Base-by-base conservation (phyloP, 2,888 invertebrate genomes). In the Lepetodrilus schrolli region DNA sequence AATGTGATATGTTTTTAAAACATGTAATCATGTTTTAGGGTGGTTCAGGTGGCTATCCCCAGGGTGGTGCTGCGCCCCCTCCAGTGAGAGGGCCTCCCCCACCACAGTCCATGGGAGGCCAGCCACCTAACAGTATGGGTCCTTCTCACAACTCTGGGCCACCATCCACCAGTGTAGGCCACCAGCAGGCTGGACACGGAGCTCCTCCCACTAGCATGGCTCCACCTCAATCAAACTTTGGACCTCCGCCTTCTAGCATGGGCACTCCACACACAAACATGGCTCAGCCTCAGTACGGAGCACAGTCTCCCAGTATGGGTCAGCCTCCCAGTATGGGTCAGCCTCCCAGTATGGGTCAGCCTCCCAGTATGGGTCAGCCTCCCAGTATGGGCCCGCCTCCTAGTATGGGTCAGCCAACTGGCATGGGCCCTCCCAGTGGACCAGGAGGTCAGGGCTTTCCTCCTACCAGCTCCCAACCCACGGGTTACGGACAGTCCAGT, bases 261-360 rank as follows among this genome's bases (percentile, higher is more conserved):
- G 71, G 72, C 4, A 58, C 50, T 8, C 77, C 78, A 43, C 76
- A 78, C 3, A 66, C 78, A 34, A 77, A 65, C 48, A 70, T 74
- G 37, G 69, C 72, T 36, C 74, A 75, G 7, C 75, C 80, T 26
- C 73, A 75, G 3, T 74, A 51, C 72, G 74, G 74, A 10, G 70
- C 50, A 4, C 66, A 70, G 20, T 72, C 71, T 30, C 37, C 70
- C 20, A 47, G 68, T 26, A 37, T 38, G 48, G 37, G 68, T n/a
- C 47, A 47, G 7, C 48, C 23, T 38, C 21, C 73, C 21, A 30
- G 26, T 23, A 21, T 70, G 30, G 66, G 75, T 34, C 51, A 37
- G 20, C 74, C 66, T 47, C 72, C 72, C 17, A 65, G 65, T 65
- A 26, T 78, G 49, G 70, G 69, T 36, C 72, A 50, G 17, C 75